Evolutionary conservation across 1,140 invertebrate species (phyloP).

Genomic region (Gonatopus flavifemur): DNA sequence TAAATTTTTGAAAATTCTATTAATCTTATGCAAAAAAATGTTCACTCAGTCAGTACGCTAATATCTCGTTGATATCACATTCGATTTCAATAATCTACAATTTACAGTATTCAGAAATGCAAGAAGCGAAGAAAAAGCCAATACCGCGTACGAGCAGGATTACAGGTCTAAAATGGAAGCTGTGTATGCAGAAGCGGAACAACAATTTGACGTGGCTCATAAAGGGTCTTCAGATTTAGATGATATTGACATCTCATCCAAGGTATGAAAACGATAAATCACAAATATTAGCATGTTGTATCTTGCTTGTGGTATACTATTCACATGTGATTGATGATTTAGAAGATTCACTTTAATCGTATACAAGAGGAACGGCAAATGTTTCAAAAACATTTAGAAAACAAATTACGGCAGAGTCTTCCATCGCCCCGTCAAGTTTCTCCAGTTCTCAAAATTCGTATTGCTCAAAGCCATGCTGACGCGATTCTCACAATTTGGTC

Average conservation of each 20-base stretch:
- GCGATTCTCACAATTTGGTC: constrained; percentile 65
- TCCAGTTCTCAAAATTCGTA: constrained; percentile 57
- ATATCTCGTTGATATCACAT: constrained; percentile 3
- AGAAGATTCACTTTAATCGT: too few species aligned
- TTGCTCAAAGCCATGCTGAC: constrained; percentile 51
- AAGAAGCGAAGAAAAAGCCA: constrained; percentile 55
- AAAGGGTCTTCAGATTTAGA: constrained; percentile 11
- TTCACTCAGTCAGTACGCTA: too few species aligned
- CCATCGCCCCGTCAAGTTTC: constrained; percentile 50
- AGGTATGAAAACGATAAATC: too few species aligned
- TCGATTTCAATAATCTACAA: too few species aligned
- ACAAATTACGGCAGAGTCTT: constrained; percentile 38
- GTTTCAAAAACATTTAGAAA: constrained; percentile 36
- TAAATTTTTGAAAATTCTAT: too few species aligned
- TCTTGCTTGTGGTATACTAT: too few species aligned
- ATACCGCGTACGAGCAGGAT: constrained; percentile 34
- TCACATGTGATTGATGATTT: too few species aligned
- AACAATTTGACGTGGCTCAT: constrained; percentile 23
- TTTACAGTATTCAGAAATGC: constrained; percentile 57
- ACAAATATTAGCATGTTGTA: too few species aligned
- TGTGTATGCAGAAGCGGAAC: constrained; percentile 39
- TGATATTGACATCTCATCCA: too few species aligned
- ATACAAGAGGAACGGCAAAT: too few species aligned
- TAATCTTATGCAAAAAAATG: constrained; percentile 21
- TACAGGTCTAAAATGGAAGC: constrained; percentile 36